Evolutionary conservation across 2,888 invertebrate genomes (phyloP).

Genomic region (Xestobium rufovillosum): DNA sequence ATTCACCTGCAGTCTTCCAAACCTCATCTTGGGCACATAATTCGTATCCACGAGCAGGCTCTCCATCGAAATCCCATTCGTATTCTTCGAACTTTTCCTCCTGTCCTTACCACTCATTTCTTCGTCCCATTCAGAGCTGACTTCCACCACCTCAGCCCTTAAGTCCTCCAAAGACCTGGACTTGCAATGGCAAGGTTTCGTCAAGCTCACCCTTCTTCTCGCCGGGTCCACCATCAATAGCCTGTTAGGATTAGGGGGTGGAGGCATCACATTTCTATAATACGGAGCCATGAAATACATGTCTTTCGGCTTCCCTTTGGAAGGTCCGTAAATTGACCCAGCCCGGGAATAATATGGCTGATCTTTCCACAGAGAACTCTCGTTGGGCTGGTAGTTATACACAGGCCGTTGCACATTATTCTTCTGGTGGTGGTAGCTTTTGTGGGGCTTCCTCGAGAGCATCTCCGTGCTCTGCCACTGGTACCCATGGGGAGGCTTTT

Average conservation of each 20-base stretch:
- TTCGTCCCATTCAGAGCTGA: conserved; percentile 48
- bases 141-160: conserved; percentile 54
- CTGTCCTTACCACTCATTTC: conserved; percentile 53
- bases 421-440: conserved; percentile 50
- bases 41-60: conserved; percentile 54
- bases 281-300: conserved; percentile 63
- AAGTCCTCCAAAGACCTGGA: conserved; percentile 69
- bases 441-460: conserved; percentile 53
- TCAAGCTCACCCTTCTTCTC: conserved; percentile 24
- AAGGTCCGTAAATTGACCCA: too few relatives aligned
- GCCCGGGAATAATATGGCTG: conserved; percentile 11
- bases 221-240: conserved; percentile 37
- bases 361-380: conserved; percentile 30
- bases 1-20: conserved; percentile 50
- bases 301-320: conserved; percentile 41
- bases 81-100: conserved; percentile 29
- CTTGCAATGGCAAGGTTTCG: conserved; percentile 52
- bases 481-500: conserved; percentile 49
- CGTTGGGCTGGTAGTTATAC: conserved; percentile 46
- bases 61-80: conserved; percentile 63
- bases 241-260: conserved; percentile 44
- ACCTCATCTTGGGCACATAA: conserved; percentile 43
- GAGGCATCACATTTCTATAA: conserved; percentile 59
- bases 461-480: conserved; percentile 41
- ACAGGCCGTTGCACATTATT: conserved; percentile 45